Evolutionary conservation across 2,113 vertebrate genomes (phyloP).

Genomic region (Apteryx mantelli): DNA sequence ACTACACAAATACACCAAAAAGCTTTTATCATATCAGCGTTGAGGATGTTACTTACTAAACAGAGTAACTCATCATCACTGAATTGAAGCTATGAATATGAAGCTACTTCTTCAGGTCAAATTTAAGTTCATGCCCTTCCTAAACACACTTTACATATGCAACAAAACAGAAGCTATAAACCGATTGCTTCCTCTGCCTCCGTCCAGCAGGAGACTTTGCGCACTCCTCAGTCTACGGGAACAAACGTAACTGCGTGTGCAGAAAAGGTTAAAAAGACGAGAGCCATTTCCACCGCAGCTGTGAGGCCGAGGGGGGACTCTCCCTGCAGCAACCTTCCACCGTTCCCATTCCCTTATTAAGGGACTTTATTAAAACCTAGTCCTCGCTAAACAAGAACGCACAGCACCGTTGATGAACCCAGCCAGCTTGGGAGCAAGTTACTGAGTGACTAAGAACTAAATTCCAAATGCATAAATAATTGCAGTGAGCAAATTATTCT

Average conservation of each 20-base stretch:
- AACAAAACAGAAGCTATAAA: not conserved
- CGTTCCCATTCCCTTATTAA: accelerated
- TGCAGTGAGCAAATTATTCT: not conserved
- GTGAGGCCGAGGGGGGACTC: not conserved
- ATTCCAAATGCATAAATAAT: accelerated
- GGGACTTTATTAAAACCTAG: not conserved
- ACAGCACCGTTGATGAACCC: not conserved
- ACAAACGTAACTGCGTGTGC: not conserved
- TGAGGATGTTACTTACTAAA: not conserved
- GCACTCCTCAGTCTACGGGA: not conserved
- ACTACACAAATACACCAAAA: no score
- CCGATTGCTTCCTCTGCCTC: not conserved
- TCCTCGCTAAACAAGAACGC: not conserved
- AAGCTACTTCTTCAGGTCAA: not conserved
- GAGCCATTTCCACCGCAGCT: not conserved
- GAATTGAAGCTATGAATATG: accelerated
- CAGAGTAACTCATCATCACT: not conserved
- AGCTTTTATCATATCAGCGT: not conserved
- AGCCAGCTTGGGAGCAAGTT: not conserved
- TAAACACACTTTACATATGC: not conserved
- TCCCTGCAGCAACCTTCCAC: accelerated
- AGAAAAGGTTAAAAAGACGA: not conserved
- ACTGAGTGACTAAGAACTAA: not conserved
- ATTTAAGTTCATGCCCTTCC: not conserved
- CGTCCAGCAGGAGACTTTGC: not conserved